Base-by-base conservation (phyloP, 2,888 invertebrate genomes). In the Dendrolimus houi region DNA sequence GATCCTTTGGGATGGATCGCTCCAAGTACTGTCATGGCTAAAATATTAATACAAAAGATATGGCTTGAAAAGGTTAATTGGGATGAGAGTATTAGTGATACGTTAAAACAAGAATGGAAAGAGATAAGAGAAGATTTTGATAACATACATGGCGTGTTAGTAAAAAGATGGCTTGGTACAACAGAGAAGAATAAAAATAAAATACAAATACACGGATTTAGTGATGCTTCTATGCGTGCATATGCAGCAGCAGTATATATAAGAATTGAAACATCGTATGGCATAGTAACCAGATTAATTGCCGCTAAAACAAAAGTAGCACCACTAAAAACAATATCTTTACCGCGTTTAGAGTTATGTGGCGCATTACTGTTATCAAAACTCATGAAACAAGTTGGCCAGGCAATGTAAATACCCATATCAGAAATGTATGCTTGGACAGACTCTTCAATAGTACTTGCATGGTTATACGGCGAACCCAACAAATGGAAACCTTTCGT, bases 401-500 rank as follows among this genome's bases (percentile, higher is more conserved):
- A 67, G 60, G 63, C 64, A 9, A 60, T 68, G 59, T 60, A 57
- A 52, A 62, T 70, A 40, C 59, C 62, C 29, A 41, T 55, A 52
- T 1, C 54, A 8, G 47, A 64, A 8, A 53, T 64, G 9, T 62
- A 47, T 14, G 61, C 60, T 17, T 63, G 58, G 58, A 60, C 14
- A 10, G 58, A 59, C 52, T 60, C 60, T 7, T 58, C 59, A 7
- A 58, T 58, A 41, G 62, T 59, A 9, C n/a, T 58, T 13, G 55
- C 64, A 10, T 70, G 66, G 67, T 60, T 69, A 1, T 54, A 12
- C 1, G 65, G 66, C 52, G 61, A 68, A 13, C 67, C 67, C 3
- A 61, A 54, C 8, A 52, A 60, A 54, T 70, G 65, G 67, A 67
- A 68, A 29, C 55, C 59, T n/a, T 69, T 64, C 47, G 63, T 69